Evolutionary conservation across 2,888 invertebrate genomes (phyloP), one percentile per base, ranked within the genome.

Genomic region (Xanthostigma xanthostigma): DNA sequence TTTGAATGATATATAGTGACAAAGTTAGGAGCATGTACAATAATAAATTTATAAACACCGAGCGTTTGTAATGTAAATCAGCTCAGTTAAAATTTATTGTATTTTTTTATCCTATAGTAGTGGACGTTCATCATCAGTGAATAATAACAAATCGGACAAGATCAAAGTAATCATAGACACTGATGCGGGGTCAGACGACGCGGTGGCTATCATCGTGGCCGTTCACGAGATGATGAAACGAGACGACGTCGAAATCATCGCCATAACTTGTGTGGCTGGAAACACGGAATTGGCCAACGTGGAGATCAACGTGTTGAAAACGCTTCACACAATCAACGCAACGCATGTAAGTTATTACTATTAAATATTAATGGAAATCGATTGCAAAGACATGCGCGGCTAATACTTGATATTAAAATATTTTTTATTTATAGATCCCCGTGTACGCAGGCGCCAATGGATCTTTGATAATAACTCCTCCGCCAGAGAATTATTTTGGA

Each of bases 251-350:
- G 60, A 71, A 44, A 58, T 76, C 6, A 41, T 75, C 2, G 78
- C 69, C n/a, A 70, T 78, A 44, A 77, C 76, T 1, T 72, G 73
- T 53, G 67, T 68, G 1, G 63, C 69, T 41, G 78, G 78, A 3
- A 77, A 75, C 56, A 69, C 72, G 0, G 54, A 59, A 1, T 58
- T 73, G 6, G 60, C 67, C 10, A 67, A 74, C 53, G 75, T 70
- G 0, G 64, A 64, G 35, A 52, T 53, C 2, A 77, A 77, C 57
- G 72, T 75, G 0, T 60, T 72, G 5, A 67, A 72, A 51, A 67
- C 66, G 2, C 59, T 76, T 41, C 61, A 65, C 12, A 54, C 67
- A 10, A 63, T 64, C 9, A 57, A 63, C 14, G 60, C 64, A 41
- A 54, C 53, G n/a, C 60, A 68, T 41, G 69, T 68, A 56, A 62